phyloP scores from a whole-genome alignment of 1,140 invertebrate species.

The Drosophila ercepeae region DNA sequence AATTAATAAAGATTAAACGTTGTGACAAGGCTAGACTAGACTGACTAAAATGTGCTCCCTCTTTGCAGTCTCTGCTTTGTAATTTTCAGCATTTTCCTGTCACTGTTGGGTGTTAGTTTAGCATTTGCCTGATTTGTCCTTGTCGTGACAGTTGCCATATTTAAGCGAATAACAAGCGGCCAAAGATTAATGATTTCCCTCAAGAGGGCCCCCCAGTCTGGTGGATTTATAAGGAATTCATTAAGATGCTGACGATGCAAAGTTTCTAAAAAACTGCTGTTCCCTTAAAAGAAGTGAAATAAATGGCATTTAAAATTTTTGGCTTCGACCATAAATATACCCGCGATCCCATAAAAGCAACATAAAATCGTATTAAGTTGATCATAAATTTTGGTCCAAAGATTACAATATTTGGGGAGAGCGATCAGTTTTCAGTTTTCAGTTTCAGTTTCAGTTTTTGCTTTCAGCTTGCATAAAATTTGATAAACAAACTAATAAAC shows the following conservation, averaged over 20 bases:
- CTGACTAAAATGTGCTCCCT: slow-evolving; percentile 12
- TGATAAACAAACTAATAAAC: slow-evolving; percentile 69
- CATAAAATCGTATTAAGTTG: slow-evolving; percentile 55
- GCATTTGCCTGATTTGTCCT: slow-evolving; percentile 54
- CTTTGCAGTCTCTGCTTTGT: slow-evolving; percentile 52
- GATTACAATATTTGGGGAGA: slow-evolving; percentile 28
- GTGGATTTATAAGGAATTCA: slow-evolving; percentile 16
- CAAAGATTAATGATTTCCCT: slow-evolving; percentile 54
- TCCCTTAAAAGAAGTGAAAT: background rate
- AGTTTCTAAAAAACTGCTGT: background rate
- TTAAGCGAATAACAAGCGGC: slow-evolving; percentile 61
- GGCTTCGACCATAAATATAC: slow-evolving; percentile 30
- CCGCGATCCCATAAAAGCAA: slow-evolving; percentile 43
- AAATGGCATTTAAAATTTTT: slow-evolving; percentile 23
- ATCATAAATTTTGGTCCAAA: slow-evolving; percentile 51
- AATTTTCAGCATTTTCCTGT: slow-evolving; percentile 50
- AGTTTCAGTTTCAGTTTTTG: background rate
- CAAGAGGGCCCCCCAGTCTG: background rate
- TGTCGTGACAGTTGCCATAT: slow-evolving; percentile 74
- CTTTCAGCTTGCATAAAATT: slow-evolving; percentile 61
- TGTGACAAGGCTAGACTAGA: slow-evolving; percentile 72
- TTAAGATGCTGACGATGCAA: slow-evolving; percentile 1
- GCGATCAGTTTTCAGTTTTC: slow-evolving; percentile 17
- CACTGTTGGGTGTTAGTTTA: background rate
- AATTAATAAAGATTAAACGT: slow-evolving; percentile 81